Evolutionary conservation across 2,888 invertebrate species (phyloP).

Genomic region (Smittia aterrima): DNA sequence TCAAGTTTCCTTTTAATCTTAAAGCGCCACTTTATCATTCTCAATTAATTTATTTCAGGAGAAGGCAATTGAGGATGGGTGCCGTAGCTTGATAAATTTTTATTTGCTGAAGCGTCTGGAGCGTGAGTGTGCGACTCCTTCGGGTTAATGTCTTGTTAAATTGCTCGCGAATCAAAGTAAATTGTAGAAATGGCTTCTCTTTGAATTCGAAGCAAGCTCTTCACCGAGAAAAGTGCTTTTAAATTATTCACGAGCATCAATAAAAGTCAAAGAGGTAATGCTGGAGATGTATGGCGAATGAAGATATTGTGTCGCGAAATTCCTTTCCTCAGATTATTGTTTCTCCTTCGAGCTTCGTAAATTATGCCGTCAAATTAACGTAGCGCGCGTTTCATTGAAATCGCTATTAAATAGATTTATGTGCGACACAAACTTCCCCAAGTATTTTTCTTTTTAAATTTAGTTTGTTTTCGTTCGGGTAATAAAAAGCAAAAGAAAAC

Average conservation of each 20-base stretch:
- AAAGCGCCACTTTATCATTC: constrained; percentile 5
- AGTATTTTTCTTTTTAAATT: constrained; percentile 2
- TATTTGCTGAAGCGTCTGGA: constrained; percentile 2
- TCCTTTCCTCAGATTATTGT: not conserved
- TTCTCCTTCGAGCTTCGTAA: not conserved
- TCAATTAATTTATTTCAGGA: constrained; percentile 23
- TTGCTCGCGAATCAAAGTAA: constrained; percentile 24
- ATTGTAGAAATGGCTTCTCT: constrained; percentile 6
- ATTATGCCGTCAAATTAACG: not conserved
- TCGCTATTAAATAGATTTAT: not conserved
- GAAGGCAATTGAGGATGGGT: constrained; percentile 5
- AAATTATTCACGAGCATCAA: constrained; percentile 31
- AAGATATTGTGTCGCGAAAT: constrained; percentile 3
- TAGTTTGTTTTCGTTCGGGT: constrained; percentile 19
- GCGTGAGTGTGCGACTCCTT: constrained; percentile 1
- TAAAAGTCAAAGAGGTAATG: constrained; percentile 18
- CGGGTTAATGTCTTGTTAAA: constrained; percentile 35
- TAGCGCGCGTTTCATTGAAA: not conserved
- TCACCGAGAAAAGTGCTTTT: constrained; percentile 20
- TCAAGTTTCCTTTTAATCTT: not conserved
- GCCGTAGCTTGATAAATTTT: not conserved
- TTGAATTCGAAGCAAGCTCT: no score
- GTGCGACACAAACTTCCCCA: not conserved
- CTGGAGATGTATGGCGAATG: not conserved
- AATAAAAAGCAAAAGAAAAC: not conserved